Percentiles rank a stretch among this genome's conserved stretches.
phyloP scores from a whole-genome alignment of 1,140 invertebrate species.

The Oreohelix idahoensis region DNA sequence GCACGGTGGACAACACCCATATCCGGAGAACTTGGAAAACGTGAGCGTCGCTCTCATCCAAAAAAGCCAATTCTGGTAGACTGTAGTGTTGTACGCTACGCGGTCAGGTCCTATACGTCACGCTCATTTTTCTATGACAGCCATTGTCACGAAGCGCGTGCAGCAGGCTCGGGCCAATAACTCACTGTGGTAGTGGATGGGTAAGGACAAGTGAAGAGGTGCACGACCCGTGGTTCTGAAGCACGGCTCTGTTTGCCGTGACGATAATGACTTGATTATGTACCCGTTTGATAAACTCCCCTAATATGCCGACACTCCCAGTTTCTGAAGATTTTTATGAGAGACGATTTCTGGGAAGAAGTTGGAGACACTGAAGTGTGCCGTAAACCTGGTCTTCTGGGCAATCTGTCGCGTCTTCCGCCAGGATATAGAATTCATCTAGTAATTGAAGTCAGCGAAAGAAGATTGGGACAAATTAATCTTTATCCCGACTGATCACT shows the following conservation, averaged over 20 bases:
- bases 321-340: constrained; percentile 12
- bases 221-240: not conserved
- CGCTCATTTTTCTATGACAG: constrained; percentile 3
- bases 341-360: constrained; percentile 29
- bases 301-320: too few species aligned
- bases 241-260: not conserved
- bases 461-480: not conserved
- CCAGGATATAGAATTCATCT: not conserved
- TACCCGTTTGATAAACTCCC: constrained; percentile 9
- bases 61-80: not conserved
- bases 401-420: not conserved
- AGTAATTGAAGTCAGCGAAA: not conserved
- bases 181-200: constrained; percentile 14
- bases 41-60: not conserved
- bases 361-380: not conserved
- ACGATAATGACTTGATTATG: constrained; percentile 21
- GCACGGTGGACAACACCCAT: not conserved
- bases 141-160: not conserved
- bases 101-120: not conserved
- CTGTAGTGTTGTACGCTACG: constrained; percentile 18
- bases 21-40: not conserved
- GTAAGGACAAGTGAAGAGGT: not conserved
- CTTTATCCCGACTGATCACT: not conserved
- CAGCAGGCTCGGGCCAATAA: constrained; percentile 5
- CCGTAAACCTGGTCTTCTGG: not conserved